Evolutionary conservation across 2,888 invertebrate species (phyloP), one percentile per base, ranked within the genome.

Genomic region (Dryomyza anilis): DNA sequence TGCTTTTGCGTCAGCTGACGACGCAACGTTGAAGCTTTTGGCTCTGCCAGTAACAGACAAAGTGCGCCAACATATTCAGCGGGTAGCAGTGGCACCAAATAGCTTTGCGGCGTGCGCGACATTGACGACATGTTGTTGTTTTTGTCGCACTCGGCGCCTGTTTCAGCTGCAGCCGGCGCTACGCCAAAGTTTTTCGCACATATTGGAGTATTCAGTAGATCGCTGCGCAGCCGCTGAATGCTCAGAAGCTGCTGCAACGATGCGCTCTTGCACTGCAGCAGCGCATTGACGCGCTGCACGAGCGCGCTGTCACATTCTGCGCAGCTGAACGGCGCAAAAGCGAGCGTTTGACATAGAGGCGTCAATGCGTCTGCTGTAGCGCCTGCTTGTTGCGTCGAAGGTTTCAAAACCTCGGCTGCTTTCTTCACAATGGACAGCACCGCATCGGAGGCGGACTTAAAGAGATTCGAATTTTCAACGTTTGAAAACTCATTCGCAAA

Each of bases 391-490:
- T 89, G 88, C 39, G 63, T 77, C 0, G 74, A 67, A 12, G 89
- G 87, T 78, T 93, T 93, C 72, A 95, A 85, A 39, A 91, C 94
- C 83, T 92, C 91, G 7, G 94, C 94, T 1, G 95, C 96, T 83
- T 95, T 95, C 80, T 95, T 95, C 63, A 96, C 93, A 71, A 97
- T 93, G 53, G 92, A 93, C 79, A 96, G 89, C 48, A 96, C 96
- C 0, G 94, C 96, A 79, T 96, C 95, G 72, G 92, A 89, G 2
- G 95, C 95, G 12, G 93, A 92, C 66, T 93, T 94, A 74, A 96
- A 92, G 23, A 94, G 84, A 80, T 93, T 93, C 21, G 71, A 43
- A 14, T 87, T 85, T 12, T 87, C 87, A 25, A 86, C 63, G 16
- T 70, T 68, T 50, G 73, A 73, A 19, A 77, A 77, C 30, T 72